Evolutionary conservation across 2,797 vertebrate genomes (phyloP).

Genomic region (Gobio occitaniae): DNA sequence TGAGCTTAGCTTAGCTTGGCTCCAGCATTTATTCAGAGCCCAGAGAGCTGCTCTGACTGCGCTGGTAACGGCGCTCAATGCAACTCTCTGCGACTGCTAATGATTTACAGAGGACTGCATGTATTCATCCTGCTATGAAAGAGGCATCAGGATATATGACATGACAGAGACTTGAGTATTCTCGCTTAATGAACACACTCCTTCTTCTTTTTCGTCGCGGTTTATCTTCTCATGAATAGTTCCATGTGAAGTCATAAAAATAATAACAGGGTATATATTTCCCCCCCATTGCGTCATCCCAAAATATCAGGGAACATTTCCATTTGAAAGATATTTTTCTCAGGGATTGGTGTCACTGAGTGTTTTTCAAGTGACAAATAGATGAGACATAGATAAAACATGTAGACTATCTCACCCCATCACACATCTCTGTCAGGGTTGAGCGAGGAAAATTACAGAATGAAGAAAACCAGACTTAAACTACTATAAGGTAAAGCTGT

Average conservation of each 20-base stretch:
- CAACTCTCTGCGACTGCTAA: conserved; percentile 27
- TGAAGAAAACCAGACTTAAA: not conserved
- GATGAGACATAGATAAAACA: conserved; percentile 53
- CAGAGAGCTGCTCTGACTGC: conserved; percentile 16
- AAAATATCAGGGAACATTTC: conserved; percentile 54
- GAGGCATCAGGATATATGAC: conserved; percentile 25
- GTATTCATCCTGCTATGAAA: conserved; percentile 35
- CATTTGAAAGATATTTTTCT: conserved; percentile 55
- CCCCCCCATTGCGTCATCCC: conserved; percentile 58
- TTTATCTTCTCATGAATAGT: conserved; percentile 49
- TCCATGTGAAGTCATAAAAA: conserved; percentile 57
- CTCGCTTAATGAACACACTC: conserved; percentile 37
- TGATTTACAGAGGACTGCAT: conserved; percentile 44
- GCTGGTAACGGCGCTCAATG: conserved; percentile 35
- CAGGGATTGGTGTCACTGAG: conserved; percentile 42
- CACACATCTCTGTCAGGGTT: conserved; percentile 14
- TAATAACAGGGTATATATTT: conserved; percentile 57
- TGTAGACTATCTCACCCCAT: conserved; percentile 32
- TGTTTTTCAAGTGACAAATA: conserved; percentile 58
- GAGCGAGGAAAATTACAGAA: conserved; percentile 15
- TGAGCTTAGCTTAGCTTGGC: conserved; percentile 37
- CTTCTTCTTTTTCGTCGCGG: conserved; percentile 13
- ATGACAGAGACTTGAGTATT: conserved; percentile 33
- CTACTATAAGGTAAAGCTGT: not conserved
- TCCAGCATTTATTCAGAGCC: conserved; percentile 47